phyloP scores from a whole-genome alignment of 2,888 invertebrate genomes.

The Sminthurinus aureus region DNA sequence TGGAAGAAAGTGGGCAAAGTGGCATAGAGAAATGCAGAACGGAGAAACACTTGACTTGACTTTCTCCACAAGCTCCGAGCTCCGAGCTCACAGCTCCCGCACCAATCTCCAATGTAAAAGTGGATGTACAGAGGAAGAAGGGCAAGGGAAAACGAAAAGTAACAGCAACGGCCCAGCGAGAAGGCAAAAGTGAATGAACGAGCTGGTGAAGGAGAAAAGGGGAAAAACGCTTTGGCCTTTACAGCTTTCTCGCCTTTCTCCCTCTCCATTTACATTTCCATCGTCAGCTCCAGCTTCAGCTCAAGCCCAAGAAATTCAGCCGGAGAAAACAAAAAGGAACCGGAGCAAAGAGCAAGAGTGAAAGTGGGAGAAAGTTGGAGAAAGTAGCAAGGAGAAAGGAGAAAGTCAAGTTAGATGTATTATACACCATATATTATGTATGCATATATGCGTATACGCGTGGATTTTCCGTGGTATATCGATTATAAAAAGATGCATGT shows the following conservation, averaged over 20 bases:
- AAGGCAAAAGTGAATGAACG: background rate
- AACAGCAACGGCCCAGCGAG: too few relatives aligned
- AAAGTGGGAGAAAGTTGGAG: background rate
- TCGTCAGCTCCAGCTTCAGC: too few relatives aligned
- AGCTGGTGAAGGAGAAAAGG: background rate
- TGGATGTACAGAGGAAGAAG: too few relatives aligned
- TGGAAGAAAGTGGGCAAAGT: background rate
- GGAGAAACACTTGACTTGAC: constrained; percentile 18
- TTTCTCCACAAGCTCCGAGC: background rate
- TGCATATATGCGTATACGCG: background rate
- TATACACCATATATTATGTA: too few relatives aligned
- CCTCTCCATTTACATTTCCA: background rate
- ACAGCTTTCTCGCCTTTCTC: background rate
- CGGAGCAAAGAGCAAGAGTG: background rate
- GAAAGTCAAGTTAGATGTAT: background rate
- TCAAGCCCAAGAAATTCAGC: background rate
- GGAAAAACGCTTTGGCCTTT: background rate
- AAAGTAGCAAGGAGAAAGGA: background rate
- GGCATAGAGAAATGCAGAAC: background rate
- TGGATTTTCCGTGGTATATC: background rate
- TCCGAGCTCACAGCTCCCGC: background rate
- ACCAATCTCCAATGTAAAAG: too few relatives aligned
- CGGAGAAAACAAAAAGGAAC: background rate
- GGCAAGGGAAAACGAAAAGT: too few relatives aligned
- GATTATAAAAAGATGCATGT: too few relatives aligned